Base-by-base conservation (phyloP, 2,888 invertebrate genomes). In the Ctenicera cuprea region DNA sequence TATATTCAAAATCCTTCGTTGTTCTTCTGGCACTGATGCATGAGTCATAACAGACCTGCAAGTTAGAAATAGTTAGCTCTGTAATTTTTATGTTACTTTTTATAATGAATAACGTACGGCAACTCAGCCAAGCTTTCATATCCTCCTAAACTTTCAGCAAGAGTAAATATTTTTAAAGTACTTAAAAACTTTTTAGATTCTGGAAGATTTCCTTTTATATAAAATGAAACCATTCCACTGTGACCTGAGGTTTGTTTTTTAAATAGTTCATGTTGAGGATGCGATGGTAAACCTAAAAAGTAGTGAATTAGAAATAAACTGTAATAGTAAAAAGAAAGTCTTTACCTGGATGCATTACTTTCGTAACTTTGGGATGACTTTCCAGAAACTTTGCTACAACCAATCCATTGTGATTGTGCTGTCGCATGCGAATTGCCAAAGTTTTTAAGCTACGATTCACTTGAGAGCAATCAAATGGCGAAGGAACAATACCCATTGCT, bases 71-170 rank as follows among this genome's bases (percentile, higher is more conserved):
- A 38, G 9, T 16, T n/a, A n/a, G 14, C 5, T 1, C 3, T 37
- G 2, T 50, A 20, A 50, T 50, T 4, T 14, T 12, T 14, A 18
- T 12, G 9, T 2, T 48, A 50, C 11, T 33, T 33, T 8, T 43
- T 43, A 14, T 16, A 43, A 43, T 5, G 9, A 33, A 33, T 8
- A 9, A 91, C 94, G 92, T 89, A 96, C 94, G 98, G 98, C 78
- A 98, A 89, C 89, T 98, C 97, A 2, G 97, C 96, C 77, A 99
- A 90, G 84, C 97, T 97, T 85, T 99, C 98, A 83, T 94, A 97
- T 69, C 98, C 98, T 61, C 99, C 99, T 74, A 99, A 90, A 84
- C 97, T 98, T 86, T 98, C 98, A 3, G 98, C 98, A 64, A 97
- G 87, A 0, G 91, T 92, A 86, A 98, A 97, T 22, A 97, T 81